A percentile compares a stretch with the other conserved stretches of the same genome.
These are phyloP conservation scores for Diabrotica balteata DNA, from an alignment of 2,888 invertebrate genomes.

Conservation along the genomic window DNA sequence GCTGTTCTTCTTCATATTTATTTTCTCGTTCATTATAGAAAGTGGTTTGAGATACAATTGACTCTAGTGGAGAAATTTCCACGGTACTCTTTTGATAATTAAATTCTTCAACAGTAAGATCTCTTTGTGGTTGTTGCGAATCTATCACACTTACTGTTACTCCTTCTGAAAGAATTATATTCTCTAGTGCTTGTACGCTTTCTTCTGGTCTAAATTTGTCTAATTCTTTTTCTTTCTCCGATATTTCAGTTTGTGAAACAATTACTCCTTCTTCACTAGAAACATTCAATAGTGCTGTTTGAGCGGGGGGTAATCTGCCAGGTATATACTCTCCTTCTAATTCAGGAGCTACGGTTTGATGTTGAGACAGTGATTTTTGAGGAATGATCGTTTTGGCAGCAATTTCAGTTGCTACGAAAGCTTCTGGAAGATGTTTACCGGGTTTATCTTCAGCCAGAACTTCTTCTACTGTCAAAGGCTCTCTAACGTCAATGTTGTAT, in stretches of 20 bases:
- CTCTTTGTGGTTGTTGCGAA: constrained; percentile 70
- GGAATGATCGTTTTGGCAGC: constrained; percentile 71
- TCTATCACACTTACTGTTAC: constrained; percentile 70
- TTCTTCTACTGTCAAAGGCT: constrained; percentile 73
- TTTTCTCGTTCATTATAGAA: constrained; percentile 68
- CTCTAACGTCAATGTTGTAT: constrained; percentile 68
- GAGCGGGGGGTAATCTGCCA: constrained; percentile 66
- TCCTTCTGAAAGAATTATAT: constrained; percentile 64
- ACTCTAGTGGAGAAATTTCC: constrained; percentile 68
- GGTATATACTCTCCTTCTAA: constrained; percentile 70
- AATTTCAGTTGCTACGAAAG: constrained; percentile 80
- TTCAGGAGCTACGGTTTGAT: constrained; percentile 73
- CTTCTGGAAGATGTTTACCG: constrained; percentile 79
- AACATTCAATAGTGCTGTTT: constrained; percentile 68
- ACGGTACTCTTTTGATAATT: constrained; percentile 67
- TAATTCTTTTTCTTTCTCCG: constrained; percentile 73
- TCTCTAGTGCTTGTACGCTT: constrained; percentile 62
- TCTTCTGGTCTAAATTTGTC: constrained; percentile 57
- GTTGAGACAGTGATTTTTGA: constrained; percentile 71
- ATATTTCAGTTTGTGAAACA: constrained; percentile 64
- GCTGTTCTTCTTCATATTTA: constrained; percentile 59
- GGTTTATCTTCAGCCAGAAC: constrained; percentile 74
- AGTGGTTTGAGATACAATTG: constrained; percentile 67
- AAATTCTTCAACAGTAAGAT: constrained; percentile 60
- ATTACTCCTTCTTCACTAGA: constrained; percentile 69